A percentile compares a stretch with the other conserved stretches of the same genome.
phyloP scores from a whole-genome alignment of 2,888 invertebrate species.

The Acrobasis repandana region DNA sequence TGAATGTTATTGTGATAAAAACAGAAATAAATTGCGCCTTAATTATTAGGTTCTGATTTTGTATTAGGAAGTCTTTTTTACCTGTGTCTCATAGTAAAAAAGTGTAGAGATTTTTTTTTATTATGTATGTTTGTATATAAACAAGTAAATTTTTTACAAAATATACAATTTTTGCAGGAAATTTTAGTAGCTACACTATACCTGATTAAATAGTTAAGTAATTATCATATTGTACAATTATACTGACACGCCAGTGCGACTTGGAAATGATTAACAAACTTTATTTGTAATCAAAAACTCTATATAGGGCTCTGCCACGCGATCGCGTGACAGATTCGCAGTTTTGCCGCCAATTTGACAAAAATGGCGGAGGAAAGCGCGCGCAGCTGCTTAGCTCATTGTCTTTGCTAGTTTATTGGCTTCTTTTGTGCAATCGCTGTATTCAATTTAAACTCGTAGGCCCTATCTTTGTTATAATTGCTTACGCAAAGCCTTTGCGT shows the following conservation, averaged over 20 bases:
- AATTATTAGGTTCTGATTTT: too few relatives aligned
- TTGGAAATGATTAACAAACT: background rate
- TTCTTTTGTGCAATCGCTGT: constrained; percentile 54
- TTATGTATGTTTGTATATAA: too few relatives aligned
- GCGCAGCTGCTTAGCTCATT: constrained; percentile 56
- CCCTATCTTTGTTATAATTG: constrained; percentile 22
- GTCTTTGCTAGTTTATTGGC: constrained; percentile 47
- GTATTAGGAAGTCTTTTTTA: too few relatives aligned
- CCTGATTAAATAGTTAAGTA: constrained; percentile 3
- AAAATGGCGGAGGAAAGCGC: constrained; percentile 67
- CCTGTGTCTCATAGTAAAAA: too few relatives aligned
- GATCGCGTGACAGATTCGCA: constrained; percentile 59
- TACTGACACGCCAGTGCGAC: background rate
- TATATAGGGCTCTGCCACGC: constrained; percentile 44
- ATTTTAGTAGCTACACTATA: too few relatives aligned
- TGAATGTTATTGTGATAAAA: too few relatives aligned
- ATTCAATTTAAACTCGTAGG: constrained; percentile 50
- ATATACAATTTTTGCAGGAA: too few relatives aligned
- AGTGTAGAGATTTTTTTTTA: too few relatives aligned
- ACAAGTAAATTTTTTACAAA: too few relatives aligned
- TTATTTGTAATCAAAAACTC: constrained; percentile 18
- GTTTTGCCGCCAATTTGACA: constrained; percentile 62
- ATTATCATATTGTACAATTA: constrained; percentile 4
- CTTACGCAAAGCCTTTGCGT: constrained; percentile 13
- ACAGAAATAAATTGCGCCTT: too few relatives aligned